Evolutionary conservation across 2,797 vertebrate species (phyloP), one percentile per base, ranked within the genome.

Genomic region (Kryptopterus vitreolus): DNA sequence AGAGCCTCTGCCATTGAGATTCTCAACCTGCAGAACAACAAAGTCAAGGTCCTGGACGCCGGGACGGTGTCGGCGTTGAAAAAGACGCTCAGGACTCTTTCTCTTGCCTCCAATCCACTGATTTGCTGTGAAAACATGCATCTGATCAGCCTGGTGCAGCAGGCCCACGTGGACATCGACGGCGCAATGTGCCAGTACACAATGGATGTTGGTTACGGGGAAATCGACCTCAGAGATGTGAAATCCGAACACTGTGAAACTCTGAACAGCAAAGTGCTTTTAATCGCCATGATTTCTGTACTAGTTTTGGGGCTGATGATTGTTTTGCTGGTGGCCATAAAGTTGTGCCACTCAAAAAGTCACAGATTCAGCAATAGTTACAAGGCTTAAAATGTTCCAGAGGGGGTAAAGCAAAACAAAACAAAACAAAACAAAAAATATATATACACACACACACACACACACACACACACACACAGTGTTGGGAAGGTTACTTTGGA

Each of bases 11-110:
- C 91, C 18, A 88, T 99, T 0, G 96, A 98, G 91, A 93, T 93
- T 4, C 87, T 99, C 26, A 97, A 99, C 85, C 90, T 99, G 58
- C 93, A 93, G 70, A 95, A 97, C 89, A 99, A 99, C 76, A 94
- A 92, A 82, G 92, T 99, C 82, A 95, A 93, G 58, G 93, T 93
- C 0, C 87, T 99, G 76, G 91, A 96, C 3, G 83, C 89, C 81
- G 91, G 90, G 61, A 94, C 94, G 31, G 92, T 98, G 81, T 87
- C 91, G 0, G 91, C 91, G 11, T 85, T 98, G 88, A 93, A 96
- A 84, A 91, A 82, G 78, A 95, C 95, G 0, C 93, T 99, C 2
- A 94, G 93, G 82, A 95, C 92, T 31, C 91, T 99, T 48, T 96
- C 96, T 87, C 89, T 98, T 75, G 90, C 93, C 2, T 96, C 95